Evolutionary conservation across 2,113 vertebrate species (phyloP), one percentile per base, ranked within the genome.

Genomic region (Mustela nigripes): DNA sequence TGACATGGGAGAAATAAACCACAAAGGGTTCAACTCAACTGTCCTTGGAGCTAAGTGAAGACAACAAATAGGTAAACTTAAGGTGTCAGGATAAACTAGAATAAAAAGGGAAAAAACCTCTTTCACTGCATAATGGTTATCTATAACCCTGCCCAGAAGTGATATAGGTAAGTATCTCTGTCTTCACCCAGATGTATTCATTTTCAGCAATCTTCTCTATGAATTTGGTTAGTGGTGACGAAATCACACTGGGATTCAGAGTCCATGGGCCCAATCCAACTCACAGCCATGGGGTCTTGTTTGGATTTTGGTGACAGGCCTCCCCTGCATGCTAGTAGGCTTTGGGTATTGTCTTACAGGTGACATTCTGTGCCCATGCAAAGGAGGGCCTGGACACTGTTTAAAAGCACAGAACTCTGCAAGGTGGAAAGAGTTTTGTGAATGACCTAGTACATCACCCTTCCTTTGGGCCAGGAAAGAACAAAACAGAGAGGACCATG

Each of bases 401-500:
- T 42, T 24, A 26, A 62, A 45, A 82, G 60, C 33, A 60, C 0
- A 7, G 83, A 39, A 45, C 39, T 78, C 22, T 56, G 3, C 2
- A 8, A 16, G 39, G 24, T n/a, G 39, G 60, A 74, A 88, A 74
- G 80, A 26, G 11, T 33, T 89, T 67, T 88, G 58, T 67, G 87
- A 88, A 60, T 58, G 76, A 85, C 87, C 36, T 71, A 65, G 36
- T n/a, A 21, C 73, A 26, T 94, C 88, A 91, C 93, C 8, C 71
- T 85, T 78, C 48, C 33, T 89, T 94, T 94, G 80, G 83, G 53
- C 48, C 95, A 93, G 92, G 85, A 94, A 95, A 89, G 65, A 97
- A 79, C 56, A 93, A 93, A 93, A 95, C 69, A 26, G 88, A 97
- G 53, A 96, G 82, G 78, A 84, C 0, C 26, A 82, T 14, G 78